These are phyloP conservation scores for Picathartes gymnocephalus DNA, from an alignment of 2,113 vertebrate species.

Conservation along the genomic window DNA sequence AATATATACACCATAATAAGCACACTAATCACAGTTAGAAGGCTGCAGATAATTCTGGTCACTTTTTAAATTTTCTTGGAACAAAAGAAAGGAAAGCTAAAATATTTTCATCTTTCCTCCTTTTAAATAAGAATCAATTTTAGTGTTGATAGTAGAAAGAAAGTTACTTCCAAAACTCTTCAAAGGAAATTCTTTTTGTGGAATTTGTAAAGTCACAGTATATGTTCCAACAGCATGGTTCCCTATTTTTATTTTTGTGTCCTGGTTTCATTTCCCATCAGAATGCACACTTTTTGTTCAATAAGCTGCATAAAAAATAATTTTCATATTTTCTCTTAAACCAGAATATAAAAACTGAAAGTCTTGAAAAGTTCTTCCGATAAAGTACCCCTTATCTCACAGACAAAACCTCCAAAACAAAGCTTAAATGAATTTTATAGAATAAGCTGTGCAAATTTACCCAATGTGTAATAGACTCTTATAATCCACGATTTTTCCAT, in stretches of 20 bases:
- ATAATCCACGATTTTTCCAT: not conserved
- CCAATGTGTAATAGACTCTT: not conserved
- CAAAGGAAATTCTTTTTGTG: not conserved
- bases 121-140: not conserved
- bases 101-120: not conserved
- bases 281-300: not conserved
- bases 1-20: not conserved
- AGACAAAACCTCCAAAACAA: not conserved
- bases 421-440: not conserved
- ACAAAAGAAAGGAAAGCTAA: not conserved
- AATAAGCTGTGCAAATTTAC: not conserved
- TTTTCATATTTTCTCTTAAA: not conserved
- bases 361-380: not conserved
- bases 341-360: not conserved
- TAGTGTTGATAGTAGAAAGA: not conserved
- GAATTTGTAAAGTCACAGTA: not conserved
- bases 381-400: not conserved
- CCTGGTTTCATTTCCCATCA: not conserved
- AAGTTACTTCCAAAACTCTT: not conserved
- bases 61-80: not conserved
- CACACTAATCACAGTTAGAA: not conserved
- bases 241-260: not conserved
- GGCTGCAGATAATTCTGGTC: not conserved
- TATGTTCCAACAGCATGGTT: not conserved
- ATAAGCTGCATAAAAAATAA: not conserved